These are phyloP conservation scores for Heterotilapia buettikoferi DNA, from an alignment of 2,113 vertebrate species.

Conservation along the genomic window DNA sequence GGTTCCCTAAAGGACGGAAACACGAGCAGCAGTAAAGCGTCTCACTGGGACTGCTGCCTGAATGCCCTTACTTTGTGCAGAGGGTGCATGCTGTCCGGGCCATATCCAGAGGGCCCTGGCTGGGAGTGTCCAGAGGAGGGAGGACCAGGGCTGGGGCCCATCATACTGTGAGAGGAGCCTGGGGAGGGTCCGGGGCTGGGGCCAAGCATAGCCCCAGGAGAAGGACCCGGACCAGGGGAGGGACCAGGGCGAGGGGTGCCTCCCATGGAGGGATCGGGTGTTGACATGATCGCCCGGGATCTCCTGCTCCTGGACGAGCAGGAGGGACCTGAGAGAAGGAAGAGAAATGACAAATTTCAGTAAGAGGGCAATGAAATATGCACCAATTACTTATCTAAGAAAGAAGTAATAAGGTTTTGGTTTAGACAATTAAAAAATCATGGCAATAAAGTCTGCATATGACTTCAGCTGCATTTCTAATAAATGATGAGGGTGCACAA, in stretches of 20 bases:
- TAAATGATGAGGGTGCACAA: not conserved
- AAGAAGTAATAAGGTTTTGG: not conserved
- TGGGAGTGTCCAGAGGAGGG: conserved; percentile 80
- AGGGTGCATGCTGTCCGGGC: conserved; percentile 85
- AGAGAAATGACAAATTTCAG: not conserved
- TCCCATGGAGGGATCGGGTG: conserved; percentile 86
- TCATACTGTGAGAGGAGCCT: conserved; percentile 87
- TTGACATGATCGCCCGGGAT: conserved; percentile 79
- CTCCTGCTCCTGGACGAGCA: conserved; percentile 36
- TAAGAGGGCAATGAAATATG: not conserved
- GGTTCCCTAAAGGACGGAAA: not conserved
- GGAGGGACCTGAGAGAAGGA: conserved; percentile 14
- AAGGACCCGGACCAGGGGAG: conserved; percentile 84
- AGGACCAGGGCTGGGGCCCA: conserved; percentile 89
- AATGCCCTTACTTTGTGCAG: conserved; percentile 84
- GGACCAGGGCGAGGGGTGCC: conserved; percentile 85
- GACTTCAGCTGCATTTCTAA: not conserved
- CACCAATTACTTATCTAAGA: not conserved
- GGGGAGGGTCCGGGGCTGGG: conserved; percentile 86
- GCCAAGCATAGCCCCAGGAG: conserved; percentile 84
- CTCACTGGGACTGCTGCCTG: not conserved
- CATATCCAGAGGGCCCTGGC: conserved; percentile 80
- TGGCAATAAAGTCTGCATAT: not conserved
- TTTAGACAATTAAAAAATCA: not conserved
- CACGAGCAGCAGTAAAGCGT: not conserved